Base-by-base conservation (phyloP, 2,888 invertebrate genomes). In the Himalopsyche japonica region DNA sequence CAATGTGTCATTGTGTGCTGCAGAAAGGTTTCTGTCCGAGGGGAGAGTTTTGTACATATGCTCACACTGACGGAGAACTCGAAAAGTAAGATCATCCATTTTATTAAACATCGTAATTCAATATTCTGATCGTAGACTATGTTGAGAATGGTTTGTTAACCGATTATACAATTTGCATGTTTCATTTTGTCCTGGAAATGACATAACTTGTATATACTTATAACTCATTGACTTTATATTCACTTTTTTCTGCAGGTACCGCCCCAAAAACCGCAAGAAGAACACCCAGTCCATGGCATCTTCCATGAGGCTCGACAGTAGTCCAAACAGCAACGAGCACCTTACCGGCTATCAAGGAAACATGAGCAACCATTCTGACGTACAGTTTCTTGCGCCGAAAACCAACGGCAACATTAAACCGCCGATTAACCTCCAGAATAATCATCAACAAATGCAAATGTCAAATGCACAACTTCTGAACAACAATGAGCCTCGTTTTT, bases 41-140 rank as follows among this genome's bases (percentile, higher is more conserved):
- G 12, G 97, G 97, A 5, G 94, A 94, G 76, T 95, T 95, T 88
- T 98, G 98, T 90, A 97, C 97, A 0, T 98, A 98, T 91, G 97
- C 98, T 7, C 98, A 98, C 90, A 96, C 97, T 0, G 96, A 96
- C 87, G 96, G 97, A 87, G 98, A 98, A 90, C 91, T 98, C 57
- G 98, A 98, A 88, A 96, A 96, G 94, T 96, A 89, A 89, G 89
- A 87, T 18, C n/a, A 24, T 57, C 20, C 15, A 49, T n/a, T n/a
- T 8, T 37, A 37, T 37, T 37, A 37, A 37, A 8, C 32, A 32
- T 32, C 6, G 3, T 32, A 32, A 37, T 34, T 34, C 0, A 34
- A 34, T 8, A 34, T 34, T 34, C 34, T 5, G 34, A n/a, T n/a
- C 8, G 34, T 34, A 5, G 8, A 7, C 10, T 8, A 1, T 7